Conservation (phyloP, 2,797 vertebrate genomes). For the Darevskia nairensis region DNA sequence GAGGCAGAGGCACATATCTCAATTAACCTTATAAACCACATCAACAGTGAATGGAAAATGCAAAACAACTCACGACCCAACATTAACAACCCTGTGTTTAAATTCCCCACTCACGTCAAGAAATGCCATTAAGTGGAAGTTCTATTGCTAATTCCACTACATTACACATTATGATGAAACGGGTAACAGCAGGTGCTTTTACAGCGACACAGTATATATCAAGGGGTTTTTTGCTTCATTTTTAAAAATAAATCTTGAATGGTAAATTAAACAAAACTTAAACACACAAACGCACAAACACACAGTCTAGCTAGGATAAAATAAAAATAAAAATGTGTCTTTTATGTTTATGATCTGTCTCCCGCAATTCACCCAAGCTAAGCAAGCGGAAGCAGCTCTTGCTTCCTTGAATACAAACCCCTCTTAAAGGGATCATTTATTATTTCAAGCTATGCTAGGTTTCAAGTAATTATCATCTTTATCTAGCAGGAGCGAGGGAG, state of each 20-base stretch:
- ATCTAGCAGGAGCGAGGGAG: not conserved
- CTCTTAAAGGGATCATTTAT: constrained; percentile 11
- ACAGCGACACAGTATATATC: constrained; percentile 22
- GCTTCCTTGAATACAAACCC: constrained; percentile 40
- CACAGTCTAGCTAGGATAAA: constrained; percentile 16
- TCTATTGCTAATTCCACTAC: constrained; percentile 32
- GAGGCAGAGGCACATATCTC: not conserved
- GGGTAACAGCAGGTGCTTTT: constrained; percentile 40
- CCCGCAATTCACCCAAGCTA: constrained; percentile 31
- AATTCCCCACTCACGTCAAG: not conserved
- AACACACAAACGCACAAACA: not conserved
- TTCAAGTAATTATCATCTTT: constrained; percentile 34
- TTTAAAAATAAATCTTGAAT: not conserved
- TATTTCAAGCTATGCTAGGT: not conserved
- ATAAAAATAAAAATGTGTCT: constrained; percentile 14
- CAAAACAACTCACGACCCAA: not conserved
- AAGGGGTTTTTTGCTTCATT: not conserved
- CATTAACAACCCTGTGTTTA: fast-evolving
- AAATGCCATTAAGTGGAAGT: constrained; percentile 22
- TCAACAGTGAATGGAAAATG: not conserved
- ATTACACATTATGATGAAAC: not conserved
- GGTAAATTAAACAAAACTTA: constrained; percentile 36
- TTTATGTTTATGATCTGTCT: constrained; percentile 27
- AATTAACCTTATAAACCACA: not conserved
- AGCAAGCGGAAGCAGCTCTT: not conserved